Evolutionary conservation across 2,888 invertebrate genomes (phyloP).

Genomic region (Acholoe squamosa): DNA sequence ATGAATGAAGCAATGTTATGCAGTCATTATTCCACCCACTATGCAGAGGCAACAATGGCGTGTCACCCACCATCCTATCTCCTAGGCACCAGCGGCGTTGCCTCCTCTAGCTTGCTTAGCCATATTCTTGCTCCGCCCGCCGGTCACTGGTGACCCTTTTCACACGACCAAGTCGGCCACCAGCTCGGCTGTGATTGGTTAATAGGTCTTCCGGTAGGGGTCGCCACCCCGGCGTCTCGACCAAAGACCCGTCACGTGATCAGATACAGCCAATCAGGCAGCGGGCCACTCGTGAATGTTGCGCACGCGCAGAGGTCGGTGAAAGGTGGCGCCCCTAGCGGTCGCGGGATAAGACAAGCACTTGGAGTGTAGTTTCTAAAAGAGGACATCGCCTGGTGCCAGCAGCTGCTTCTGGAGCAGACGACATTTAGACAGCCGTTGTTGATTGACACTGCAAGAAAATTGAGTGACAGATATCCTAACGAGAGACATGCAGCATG

Average conservation of each 20-base stretch:
- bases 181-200: conserved; percentile 42
- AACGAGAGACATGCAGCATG: too few species aligned
- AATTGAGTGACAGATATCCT: too few species aligned
- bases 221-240: conserved; percentile 37
- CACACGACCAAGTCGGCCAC: background rate
- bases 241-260: conserved; percentile 55
- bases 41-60: too few species aligned
- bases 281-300: conserved; percentile 34
- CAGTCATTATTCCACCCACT: too few species aligned
- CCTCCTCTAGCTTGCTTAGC: too few species aligned
- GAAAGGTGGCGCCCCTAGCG: conserved; percentile 11
- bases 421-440: too few species aligned
- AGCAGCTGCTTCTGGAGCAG: too few species aligned
- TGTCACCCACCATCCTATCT: too few species aligned
- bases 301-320: conserved; percentile 47
- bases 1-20: too few species aligned
- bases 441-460: too few species aligned
- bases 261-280: conserved; percentile 49
- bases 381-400: background rate
- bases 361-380: conserved; percentile 30
- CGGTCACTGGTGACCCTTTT: conserved; percentile 19
- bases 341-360: conserved; percentile 43
- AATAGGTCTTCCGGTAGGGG: conserved; percentile 43
- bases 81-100: too few species aligned
- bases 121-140: background rate